A percentile compares a stretch with the other conserved stretches of the same genome.
These are phyloP conservation scores for Drosophila testacea DNA, from an alignment of 2,888 invertebrate species.

Conservation along the genomic window DNA sequence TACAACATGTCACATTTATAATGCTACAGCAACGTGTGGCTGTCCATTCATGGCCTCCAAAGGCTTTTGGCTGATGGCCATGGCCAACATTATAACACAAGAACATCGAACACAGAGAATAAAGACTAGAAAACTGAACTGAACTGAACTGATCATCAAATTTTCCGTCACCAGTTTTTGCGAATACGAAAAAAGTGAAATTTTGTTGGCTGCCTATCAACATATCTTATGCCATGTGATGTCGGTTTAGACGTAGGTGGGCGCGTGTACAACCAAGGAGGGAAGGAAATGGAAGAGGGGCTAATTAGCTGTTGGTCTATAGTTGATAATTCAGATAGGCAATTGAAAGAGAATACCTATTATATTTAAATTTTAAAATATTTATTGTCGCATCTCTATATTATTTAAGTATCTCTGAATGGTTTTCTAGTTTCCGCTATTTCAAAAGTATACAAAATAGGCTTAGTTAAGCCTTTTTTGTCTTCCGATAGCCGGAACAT, in stretches of 20 bases:
- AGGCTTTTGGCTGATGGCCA: slow-evolving; percentile 51
- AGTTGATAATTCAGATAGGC: neutral
- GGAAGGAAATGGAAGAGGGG: neutral
- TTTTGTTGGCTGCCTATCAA: slow-evolving; percentile 57
- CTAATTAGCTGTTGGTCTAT: neutral
- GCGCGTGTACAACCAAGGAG: slow-evolving; percentile 46
- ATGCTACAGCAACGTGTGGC: slow-evolving; percentile 17
- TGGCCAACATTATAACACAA: slow-evolving; percentile 47
- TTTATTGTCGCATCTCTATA: neutral
- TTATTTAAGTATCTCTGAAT: neutral
- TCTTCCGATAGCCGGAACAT: neutral
- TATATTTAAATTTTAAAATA: neutral
- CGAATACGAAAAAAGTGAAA: slow-evolving; percentile 27
- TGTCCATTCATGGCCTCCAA: slow-evolving; percentile 62
- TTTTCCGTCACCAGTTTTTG: slow-evolving; percentile 61
- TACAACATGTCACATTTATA: slow-evolving; percentile 61
- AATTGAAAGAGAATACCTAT: neutral
- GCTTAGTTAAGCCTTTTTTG: neutral
- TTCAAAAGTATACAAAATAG: neutral
- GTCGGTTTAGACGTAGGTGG: slow-evolving; percentile 58
- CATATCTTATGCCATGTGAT: slow-evolving; percentile 51
- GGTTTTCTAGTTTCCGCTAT: too few species aligned
- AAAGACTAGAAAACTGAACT: slow-evolving; percentile 8
- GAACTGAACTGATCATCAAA: slow-evolving; percentile 35
- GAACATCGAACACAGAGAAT: neutral